A percentile compares a stretch with the other conserved stretches of the same genome.
These are phyloP conservation scores for Papilio polyxenes DNA, from an alignment of 1,140 invertebrate genomes.

Conservation along the genomic window DNA sequence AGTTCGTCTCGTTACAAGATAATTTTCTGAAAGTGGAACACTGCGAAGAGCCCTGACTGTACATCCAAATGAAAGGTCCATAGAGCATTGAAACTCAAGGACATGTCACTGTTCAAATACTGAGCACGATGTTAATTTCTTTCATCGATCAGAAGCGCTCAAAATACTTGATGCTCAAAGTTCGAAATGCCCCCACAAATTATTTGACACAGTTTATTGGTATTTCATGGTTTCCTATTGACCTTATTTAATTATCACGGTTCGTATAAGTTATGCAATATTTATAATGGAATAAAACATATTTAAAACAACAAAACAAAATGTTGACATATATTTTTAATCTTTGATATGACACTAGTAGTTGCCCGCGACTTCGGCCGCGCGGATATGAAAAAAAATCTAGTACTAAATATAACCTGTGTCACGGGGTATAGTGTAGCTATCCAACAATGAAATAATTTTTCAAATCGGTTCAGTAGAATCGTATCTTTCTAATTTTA, in stretches of 20 bases:
- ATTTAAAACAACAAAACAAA: not conserved
- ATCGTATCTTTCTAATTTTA: no score
- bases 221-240: not conserved
- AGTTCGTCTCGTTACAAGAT: no score
- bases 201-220: not conserved
- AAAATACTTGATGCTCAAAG: not conserved
- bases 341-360: no score
- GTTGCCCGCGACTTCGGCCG: no score
- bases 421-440: no score
- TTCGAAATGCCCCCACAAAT: not conserved
- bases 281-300: conserved; percentile 3
- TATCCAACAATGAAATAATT: no score
- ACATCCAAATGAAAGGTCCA: not conserved
- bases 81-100: not conserved
- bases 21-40: no score
- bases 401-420: no score
- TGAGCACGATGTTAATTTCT: no score
- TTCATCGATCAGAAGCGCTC: not conserved
- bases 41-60: not conserved
- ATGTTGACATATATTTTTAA: no score
- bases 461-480: no score
- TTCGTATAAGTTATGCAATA: not conserved
- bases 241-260: not conserved
- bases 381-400: no score
- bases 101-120: not conserved